Percentiles rank a stretch among this genome's conserved stretches.
These are phyloP conservation scores for Gerris buenoi DNA, from an alignment of 1,140 invertebrate genomes.

Conservation along the genomic window DNA sequence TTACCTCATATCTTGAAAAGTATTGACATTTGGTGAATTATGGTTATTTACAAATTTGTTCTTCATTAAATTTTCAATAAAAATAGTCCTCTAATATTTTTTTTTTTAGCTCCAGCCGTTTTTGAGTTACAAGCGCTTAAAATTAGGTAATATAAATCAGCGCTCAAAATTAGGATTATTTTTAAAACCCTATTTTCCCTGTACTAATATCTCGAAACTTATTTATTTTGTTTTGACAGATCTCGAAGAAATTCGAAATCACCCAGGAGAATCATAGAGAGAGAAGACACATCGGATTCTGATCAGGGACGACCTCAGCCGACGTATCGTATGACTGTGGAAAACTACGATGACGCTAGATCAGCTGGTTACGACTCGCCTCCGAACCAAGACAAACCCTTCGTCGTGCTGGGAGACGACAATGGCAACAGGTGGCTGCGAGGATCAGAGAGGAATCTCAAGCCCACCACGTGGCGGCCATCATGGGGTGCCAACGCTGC, in stretches of 20 bases:
- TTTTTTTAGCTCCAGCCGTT: no score
- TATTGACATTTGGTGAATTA: no score
- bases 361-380: not conserved
- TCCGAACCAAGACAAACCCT: conserved; percentile 9
- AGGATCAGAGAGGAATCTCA: conserved; percentile 7
- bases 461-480: conserved; percentile 7
- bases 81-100: no score
- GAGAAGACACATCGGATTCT: not conserved
- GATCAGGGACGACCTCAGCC: not conserved
- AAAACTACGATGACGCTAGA: conserved; percentile 15
- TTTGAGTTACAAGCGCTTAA: no score
- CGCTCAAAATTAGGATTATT: no score
- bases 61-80: no score
- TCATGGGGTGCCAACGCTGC: conserved; percentile 13
- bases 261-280: conserved; percentile 2
- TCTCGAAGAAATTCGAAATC: conserved; percentile 4
- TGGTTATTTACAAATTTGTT: no score
- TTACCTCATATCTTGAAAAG: no score
- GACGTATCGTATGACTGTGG: conserved; percentile 8
- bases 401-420: conserved; percentile 18
- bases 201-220: no score
- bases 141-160: no score
- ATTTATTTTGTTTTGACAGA: no score
- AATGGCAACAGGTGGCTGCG: conserved; percentile 10
- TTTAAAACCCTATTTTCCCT: no score